These are phyloP conservation scores for Apodemia mormo DNA, from an alignment of 2,888 invertebrate species.

Conservation along the genomic window DNA sequence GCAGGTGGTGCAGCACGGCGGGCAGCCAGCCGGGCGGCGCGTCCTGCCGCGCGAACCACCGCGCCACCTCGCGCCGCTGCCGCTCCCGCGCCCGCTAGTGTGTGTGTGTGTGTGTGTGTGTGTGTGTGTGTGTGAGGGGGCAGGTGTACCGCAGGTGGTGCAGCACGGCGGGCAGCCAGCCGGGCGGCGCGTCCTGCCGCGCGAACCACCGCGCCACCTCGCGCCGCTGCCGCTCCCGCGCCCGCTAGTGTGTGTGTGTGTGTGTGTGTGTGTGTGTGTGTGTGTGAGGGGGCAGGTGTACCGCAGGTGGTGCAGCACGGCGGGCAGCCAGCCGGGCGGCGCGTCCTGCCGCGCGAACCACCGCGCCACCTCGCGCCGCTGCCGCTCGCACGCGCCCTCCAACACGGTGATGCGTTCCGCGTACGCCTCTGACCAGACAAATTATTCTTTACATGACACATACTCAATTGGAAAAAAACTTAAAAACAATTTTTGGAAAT, in stretches of 20 bases:
- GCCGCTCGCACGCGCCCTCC: constrained; percentile 64
- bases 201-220: constrained; percentile 70
- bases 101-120: no score
- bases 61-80: no score
- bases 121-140: no score
- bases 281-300: constrained; percentile 44
- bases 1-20: constrained; percentile 65
- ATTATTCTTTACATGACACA: not conserved
- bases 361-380: constrained; percentile 62
- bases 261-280: no score
- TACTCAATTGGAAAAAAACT: not conserved
- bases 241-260: not conserved
- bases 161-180: constrained; percentile 69
- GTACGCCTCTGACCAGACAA: constrained; percentile 56
- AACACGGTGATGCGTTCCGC: constrained; percentile 69
- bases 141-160: constrained; percentile 66
- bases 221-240: constrained; percentile 64
- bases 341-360: constrained; percentile 69
- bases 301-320: constrained; percentile 67
- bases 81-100: no score
- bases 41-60: constrained; percentile 68
- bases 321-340: constrained; percentile 66
- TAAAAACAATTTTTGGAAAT: no score
- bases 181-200: constrained; percentile 56
- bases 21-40: constrained; percentile 67